Base-by-base conservation (phyloP, 2,113 vertebrate species). In the Callipepla squamata region DNA sequence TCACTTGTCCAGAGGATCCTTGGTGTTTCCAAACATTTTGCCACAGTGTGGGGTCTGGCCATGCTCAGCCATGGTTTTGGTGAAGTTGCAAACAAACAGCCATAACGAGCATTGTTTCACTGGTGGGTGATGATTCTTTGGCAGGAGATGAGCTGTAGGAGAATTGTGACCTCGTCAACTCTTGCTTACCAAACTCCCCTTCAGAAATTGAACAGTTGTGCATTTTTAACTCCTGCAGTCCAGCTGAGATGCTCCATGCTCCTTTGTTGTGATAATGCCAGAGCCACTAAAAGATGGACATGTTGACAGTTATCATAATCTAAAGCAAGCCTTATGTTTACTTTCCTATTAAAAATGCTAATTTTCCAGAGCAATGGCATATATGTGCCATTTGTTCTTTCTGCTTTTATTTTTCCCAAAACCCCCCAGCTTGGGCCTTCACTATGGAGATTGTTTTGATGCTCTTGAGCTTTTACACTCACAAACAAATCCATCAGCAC, bases 201-300 rank as follows among this genome's bases (percentile, higher is more conserved):
- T 55, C 38, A 85, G 40, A 82, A 85, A 63, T 51, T 0, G 1
- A 34, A 59, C 18, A 85, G 72, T 21, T 92, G 76, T 8, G 44
- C n/a, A 5, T 89, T 80, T 94, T 77, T 92, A 92, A 91, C 89
- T 92, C 42, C 68, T 80, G 81, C 72, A 63, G 38, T 65, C 91
- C 45, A 34, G 32, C 55, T 17, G 63, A 63, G 63, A 67, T 55
- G 75, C 44, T 95, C 23, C 16, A 34, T 50, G 34, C 0, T 5
- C 38, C 85, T 70, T 67, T 92, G 44, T 67, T 67, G 14, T 65
- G 42, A 16, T 55, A 40, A 74, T 70, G 32, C 75, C 9, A 44
- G 77, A 87, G n/a, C 50, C 36, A 38, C 80, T n/a, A 84, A 70
- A 69, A 88, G n/a, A 26, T 48, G 61, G 58, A 48, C 32, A 7